Percentiles rank a stretch among this genome's conserved stretches.
Evolutionary conservation across 2,797 vertebrate species (phyloP).

Genomic region (Neosalanx taihuensis): DNA sequence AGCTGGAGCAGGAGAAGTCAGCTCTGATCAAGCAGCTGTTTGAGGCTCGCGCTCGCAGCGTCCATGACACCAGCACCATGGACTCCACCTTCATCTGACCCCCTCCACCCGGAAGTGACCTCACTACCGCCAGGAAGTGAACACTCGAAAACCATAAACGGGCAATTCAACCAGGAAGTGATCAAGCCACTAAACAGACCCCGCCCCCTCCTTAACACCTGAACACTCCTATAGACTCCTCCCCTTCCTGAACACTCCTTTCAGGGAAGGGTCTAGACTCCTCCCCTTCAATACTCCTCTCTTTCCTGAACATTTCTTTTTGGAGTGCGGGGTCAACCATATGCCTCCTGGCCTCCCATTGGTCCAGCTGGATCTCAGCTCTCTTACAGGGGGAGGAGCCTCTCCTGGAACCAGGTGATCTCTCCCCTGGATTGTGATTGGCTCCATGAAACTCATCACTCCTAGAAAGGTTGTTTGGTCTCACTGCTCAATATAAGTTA

Average conservation of each 20-base stretch:
- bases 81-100: slow-evolving; percentile 95
- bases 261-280: background rate
- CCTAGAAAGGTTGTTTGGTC: background rate
- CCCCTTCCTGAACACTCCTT: slow-evolving; percentile 64
- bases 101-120: slow-evolving; percentile 3
- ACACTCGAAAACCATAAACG: no score
- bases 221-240: slow-evolving; percentile 56
- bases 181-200: slow-evolving; percentile 21
- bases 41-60: slow-evolving; percentile 80
- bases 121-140: slow-evolving; percentile 17
- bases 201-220: slow-evolving; percentile 31
- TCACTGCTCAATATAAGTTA: background rate
- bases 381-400: no score
- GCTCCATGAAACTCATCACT: slow-evolving; percentile 9
- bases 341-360: slow-evolving; percentile 19
- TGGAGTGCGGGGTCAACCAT: no score
- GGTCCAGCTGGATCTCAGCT: background rate
- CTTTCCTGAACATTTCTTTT: background rate
- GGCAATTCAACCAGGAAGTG: background rate
- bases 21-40: slow-evolving; percentile 96
- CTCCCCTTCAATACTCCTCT: background rate
- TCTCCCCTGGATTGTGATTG: slow-evolving; percentile 14
- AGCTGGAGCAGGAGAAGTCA: slow-evolving; percentile 94
- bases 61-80: slow-evolving; percentile 80
- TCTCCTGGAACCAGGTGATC: slow-evolving; percentile 45